phyloP scores from a whole-genome alignment of 2,888 invertebrate species.

The Beris chalybata region DNA sequence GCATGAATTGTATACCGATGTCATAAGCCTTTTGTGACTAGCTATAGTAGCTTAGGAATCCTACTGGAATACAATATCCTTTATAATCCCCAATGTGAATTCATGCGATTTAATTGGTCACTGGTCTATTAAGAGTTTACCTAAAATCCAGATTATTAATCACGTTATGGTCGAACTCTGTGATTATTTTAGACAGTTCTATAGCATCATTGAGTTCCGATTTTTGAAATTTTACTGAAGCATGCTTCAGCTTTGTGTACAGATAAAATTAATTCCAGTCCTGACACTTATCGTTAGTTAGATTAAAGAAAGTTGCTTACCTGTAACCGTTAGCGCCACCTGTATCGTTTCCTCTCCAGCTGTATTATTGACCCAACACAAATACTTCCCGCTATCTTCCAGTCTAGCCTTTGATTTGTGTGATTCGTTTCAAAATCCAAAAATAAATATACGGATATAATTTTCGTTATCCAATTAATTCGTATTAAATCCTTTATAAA shows the following conservation, averaged over 20 bases:
- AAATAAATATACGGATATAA: too few species aligned
- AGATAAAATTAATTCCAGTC: too few species aligned
- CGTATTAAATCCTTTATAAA: conserved; percentile 2
- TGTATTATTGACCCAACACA: conserved; percentile 89
- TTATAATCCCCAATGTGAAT: too few species aligned
- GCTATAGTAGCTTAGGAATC: too few species aligned
- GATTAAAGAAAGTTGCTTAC: conserved; percentile 54
- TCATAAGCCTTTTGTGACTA: too few species aligned
- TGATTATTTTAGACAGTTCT: background rate
- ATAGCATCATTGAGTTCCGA: too few species aligned
- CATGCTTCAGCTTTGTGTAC: too few species aligned
- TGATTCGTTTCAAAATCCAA: too few species aligned
- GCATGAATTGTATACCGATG: too few species aligned
- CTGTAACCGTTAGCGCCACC: conserved; percentile 76
- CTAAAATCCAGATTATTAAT: background rate
- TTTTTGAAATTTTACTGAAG: too few species aligned
- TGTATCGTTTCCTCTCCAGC: conserved; percentile 80
- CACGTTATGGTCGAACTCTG: background rate
- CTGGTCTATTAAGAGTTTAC: background rate
- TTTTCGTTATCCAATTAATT: too few species aligned
- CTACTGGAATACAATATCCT: too few species aligned
- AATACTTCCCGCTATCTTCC: conserved; percentile 83
- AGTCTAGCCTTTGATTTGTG: conserved; percentile 57
- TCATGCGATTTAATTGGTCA: background rate
- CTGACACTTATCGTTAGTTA: background rate